These are phyloP conservation scores for Umimayanthus kanabou DNA, from an alignment of 92 coral and sea anemone species.

Conservation along the genomic window DNA sequence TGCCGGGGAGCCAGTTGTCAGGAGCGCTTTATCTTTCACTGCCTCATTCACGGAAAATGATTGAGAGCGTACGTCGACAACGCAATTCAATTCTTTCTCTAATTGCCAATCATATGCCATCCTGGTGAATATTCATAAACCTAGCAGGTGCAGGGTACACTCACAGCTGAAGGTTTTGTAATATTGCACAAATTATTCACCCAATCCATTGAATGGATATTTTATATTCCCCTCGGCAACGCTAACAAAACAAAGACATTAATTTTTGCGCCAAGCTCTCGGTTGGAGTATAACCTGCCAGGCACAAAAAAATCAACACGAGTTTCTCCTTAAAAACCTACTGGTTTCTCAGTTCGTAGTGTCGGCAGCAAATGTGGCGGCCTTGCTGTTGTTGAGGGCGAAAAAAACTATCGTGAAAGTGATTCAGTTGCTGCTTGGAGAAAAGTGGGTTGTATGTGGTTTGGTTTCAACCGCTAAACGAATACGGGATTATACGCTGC, in stretches of 20 bases:
- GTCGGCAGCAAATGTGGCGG: background rate
- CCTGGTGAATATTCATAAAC: conserved; percentile 68
- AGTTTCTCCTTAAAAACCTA: background rate
- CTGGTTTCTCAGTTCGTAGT: background rate
- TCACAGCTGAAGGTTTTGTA: conserved; percentile 41
- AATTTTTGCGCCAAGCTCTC: conserved; percentile 3
- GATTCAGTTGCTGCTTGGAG: background rate
- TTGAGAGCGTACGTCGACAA: background rate
- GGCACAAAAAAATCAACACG: background rate
- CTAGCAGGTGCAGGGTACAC: conserved; percentile 44
- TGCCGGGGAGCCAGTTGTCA: background rate
- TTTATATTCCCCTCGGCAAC: conserved; percentile 43
- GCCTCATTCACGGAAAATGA: background rate
- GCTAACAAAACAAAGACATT: conserved; percentile 31
- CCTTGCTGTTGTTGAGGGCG: background rate
- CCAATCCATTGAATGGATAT: conserved; percentile 43
- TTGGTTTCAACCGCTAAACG: conserved; percentile 9
- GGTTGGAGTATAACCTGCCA: conserved; percentile 1
- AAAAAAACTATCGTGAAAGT: background rate
- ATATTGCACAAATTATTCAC: conserved; percentile 39
- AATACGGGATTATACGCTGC: background rate
- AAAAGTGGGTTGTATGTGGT: background rate
- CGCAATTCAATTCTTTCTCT: conserved; percentile 33
- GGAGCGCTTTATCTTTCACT: background rate
- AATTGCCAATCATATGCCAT: conserved; percentile 67